Conservation (phyloP, 2,113 vertebrate species). For the Madoqua kirkii region DNA sequence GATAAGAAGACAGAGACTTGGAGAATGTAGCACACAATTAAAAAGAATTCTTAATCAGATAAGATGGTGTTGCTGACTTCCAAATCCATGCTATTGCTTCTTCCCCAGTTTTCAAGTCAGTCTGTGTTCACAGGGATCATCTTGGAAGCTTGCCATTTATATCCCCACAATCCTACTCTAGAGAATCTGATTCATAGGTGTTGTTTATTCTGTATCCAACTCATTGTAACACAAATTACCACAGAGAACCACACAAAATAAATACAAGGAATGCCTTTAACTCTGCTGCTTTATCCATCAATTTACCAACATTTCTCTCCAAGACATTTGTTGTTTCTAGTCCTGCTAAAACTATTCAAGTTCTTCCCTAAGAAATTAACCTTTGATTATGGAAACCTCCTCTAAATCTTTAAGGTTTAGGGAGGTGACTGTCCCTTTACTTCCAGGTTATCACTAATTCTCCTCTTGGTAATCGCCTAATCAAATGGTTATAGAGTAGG, state of each 20-base stretch:
- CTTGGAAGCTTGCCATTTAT: background rate
- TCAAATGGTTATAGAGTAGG: background rate
- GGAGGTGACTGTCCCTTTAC: background rate
- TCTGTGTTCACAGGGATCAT: background rate
- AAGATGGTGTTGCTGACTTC: background rate
- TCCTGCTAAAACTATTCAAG: background rate
- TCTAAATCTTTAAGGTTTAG: background rate
- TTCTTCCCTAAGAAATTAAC: background rate
- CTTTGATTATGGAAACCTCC: background rate
- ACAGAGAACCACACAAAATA: background rate
- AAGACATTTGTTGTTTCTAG: background rate
- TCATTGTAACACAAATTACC: background rate
- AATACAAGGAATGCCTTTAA: background rate
- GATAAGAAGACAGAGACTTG: background rate
- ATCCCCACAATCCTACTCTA: background rate
- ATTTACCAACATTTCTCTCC: background rate
- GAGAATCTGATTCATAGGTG: background rate
- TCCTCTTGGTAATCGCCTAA: background rate
- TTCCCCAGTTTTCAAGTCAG: background rate
- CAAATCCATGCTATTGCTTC: background rate
- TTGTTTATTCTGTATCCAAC: background rate
- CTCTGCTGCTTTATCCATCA: background rate
- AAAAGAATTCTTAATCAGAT: background rate
- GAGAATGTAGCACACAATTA: background rate
- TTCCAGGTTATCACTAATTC: background rate